Evolutionary conservation across 2,888 invertebrate species (phyloP), one percentile per base, ranked within the genome.

Genomic region (Plebejus anna): DNA sequence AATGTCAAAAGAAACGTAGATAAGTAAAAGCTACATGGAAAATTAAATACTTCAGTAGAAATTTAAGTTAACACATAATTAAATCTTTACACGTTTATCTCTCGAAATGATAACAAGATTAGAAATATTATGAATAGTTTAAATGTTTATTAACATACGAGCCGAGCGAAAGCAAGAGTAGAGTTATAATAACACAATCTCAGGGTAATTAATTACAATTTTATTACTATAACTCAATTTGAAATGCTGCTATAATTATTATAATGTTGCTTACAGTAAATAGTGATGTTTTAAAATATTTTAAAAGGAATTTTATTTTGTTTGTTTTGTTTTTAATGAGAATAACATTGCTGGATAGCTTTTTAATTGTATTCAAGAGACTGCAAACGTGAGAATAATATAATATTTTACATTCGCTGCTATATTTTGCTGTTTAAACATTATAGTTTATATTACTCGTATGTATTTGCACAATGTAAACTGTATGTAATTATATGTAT

Each of bases 41-140:
- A 61, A 22, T 59, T 28, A 66, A 66, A 32, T 32, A 13, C 13
- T 13, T 32, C 1, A 66, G 66, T 66, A 66, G 32, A 66, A 66
- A 66, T 66, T 66, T 32, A 13, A 66, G 32, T 66, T 36, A 66
- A 66, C 66, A 16, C 5, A 0, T 66, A 36, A 32, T 32, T 22
- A 66, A 66, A 66, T 66, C 9, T 13, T 13, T 36, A 32, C 66
- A 66, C 13, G 13, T 32, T 66, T 66, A 66, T 66, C 13, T 66
- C 66, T 66, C 11, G 32, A 32, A 28, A 61, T 22, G 61, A 61
- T 61, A 66, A 66, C 66, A 66, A 32, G 32, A 32, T 66, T 66
- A 13, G 36, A 66, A 66, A 32, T 66, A 32, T 66, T 66, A 32
- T 66, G 32, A 66, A 32, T 66, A 36, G 32, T 66, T 66, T 32